Percentiles rank a stretch among this genome's conserved stretches.
phyloP scores from a whole-genome alignment of 2,113 vertebrate genomes.

The Coracopsis vasa region DNA sequence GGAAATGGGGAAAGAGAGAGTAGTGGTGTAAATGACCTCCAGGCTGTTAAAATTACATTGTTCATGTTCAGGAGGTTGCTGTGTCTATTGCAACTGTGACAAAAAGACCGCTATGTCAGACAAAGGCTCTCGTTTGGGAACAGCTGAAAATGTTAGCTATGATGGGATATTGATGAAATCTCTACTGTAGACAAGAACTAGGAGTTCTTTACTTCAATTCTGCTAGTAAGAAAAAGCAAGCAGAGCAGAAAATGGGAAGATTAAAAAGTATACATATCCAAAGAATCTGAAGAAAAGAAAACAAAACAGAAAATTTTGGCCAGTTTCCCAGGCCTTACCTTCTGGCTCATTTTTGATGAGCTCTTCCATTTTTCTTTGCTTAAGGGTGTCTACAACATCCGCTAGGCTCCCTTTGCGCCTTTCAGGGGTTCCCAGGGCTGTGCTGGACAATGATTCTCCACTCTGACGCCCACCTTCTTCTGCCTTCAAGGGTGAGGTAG shows the following conservation, averaged over 20 bases:
- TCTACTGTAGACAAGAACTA: background rate
- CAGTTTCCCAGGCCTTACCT: conserved; percentile 80
- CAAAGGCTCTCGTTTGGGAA: background rate
- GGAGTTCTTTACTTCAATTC: background rate
- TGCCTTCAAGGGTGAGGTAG: conserved; percentile 98
- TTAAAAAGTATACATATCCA: background rate
- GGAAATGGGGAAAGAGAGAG: background rate
- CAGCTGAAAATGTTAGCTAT: background rate
- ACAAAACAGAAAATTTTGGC: background rate
- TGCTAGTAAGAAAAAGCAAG: background rate
- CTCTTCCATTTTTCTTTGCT: conserved; percentile 99
- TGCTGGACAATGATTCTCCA: conserved; percentile 83
- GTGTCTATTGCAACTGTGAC: background rate
- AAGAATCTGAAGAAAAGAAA: background rate
- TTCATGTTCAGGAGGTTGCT: background rate
- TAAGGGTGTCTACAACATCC: conserved; percentile 96
- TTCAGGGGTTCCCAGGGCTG: conserved; percentile 90
- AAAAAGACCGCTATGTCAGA: background rate
- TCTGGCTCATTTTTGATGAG: conserved; percentile 98
- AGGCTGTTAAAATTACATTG: background rate
- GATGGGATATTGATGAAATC: background rate
- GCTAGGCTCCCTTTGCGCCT: conserved; percentile 97
- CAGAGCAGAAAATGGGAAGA: background rate
- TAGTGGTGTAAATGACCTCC: background rate
- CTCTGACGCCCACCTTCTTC: conserved; percentile 88